Conservation (phyloP, 2,888 invertebrate genomes). For the Agrochola litura region DNA sequence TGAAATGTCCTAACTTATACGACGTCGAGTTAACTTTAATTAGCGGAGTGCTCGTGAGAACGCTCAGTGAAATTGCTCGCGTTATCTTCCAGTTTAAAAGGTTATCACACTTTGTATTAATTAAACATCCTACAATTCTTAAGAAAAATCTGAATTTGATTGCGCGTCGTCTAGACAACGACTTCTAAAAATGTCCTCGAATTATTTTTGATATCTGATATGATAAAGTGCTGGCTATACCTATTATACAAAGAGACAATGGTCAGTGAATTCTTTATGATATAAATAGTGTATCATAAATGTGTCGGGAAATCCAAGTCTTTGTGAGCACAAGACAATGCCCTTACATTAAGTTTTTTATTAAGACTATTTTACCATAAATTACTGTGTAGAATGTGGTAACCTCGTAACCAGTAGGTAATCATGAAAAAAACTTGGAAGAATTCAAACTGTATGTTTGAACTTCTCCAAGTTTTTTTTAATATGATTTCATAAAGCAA, state of each 20-base stretch:
- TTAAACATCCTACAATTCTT: constrained; percentile 56
- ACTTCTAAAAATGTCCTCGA: constrained; percentile 38
- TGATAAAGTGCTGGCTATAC: constrained; percentile 37
- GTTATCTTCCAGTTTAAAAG: constrained; percentile 70
- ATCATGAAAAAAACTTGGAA: neutral
- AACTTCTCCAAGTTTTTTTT: too few species aligned
- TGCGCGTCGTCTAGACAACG: constrained; percentile 34
- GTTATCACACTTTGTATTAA: constrained; percentile 68
- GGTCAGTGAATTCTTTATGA: constrained; percentile 53
- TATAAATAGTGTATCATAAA: constrained; percentile 59
- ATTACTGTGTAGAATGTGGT: constrained; percentile 38
- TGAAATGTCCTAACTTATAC: constrained; percentile 52
- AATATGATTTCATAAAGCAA: constrained; percentile 12
- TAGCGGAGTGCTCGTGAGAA: constrained; percentile 62
- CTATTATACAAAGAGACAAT: constrained; percentile 55
- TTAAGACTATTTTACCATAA: constrained; percentile 53
- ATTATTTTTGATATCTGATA: constrained; percentile 47
- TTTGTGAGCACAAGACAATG: constrained; percentile 59
- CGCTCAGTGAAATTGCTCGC: constrained; percentile 66
- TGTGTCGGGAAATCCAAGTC: constrained; percentile 61
- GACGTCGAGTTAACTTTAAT: constrained; percentile 58
- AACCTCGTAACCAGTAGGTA: neutral
- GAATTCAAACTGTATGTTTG: neutral
- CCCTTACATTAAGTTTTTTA: constrained; percentile 53
- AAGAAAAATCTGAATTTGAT: constrained; percentile 51